phyloP scores from a whole-genome alignment of 92 coral and sea anemone genomes.

The Montipora capitata region DNA sequence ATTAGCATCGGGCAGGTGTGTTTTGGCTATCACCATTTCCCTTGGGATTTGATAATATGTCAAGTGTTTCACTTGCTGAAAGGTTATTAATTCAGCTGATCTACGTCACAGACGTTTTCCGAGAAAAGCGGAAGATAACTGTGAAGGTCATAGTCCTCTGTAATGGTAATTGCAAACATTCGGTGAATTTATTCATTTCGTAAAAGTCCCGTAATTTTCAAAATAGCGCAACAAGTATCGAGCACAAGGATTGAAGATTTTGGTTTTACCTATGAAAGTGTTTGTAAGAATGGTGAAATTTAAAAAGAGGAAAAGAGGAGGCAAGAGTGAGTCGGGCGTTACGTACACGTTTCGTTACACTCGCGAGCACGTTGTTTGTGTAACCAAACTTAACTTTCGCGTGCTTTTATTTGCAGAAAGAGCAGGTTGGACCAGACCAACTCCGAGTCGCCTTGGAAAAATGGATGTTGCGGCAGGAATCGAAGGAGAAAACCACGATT shows the following conservation, averaged over 20 bases:
- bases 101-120: constrained; percentile 16
- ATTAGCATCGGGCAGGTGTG: neutral
- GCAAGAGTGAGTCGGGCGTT: constrained; percentile 17
- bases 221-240: neutral
- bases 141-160: constrained; percentile 11
- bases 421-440: constrained; percentile 12
- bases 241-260: constrained; percentile 13
- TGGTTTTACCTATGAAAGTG: constrained; percentile 8
- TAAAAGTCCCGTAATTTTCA: constrained; percentile 8
- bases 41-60: neutral
- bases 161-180: constrained; percentile 22
- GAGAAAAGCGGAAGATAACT: constrained; percentile 3
- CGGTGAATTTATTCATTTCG: constrained; percentile 17
- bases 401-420: constrained; percentile 11
- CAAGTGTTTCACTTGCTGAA: neutral
- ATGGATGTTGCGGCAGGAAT: constrained; percentile 31
- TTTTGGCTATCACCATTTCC: neutral
- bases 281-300: neutral
- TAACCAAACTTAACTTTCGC: neutral
- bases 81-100: neutral
- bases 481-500: constrained; percentile 55
- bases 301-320: neutral
- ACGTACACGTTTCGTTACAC: constrained; percentile 9
- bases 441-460: neutral
- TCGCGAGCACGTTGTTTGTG: neutral